phyloP scores from a whole-genome alignment of 2,888 invertebrate species.

The Acheta domesticus region DNA sequence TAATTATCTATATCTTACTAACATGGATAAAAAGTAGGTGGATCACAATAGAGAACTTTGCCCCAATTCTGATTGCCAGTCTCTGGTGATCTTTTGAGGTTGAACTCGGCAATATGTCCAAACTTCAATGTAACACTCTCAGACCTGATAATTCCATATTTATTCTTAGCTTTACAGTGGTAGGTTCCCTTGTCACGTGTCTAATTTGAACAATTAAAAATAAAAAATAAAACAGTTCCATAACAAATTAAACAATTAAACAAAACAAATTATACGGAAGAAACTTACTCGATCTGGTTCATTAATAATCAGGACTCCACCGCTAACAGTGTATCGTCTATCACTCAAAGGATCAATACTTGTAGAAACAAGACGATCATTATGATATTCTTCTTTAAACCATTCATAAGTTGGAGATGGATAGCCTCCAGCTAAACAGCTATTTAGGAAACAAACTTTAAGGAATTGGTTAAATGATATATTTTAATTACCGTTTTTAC shows the following conservation, averaged over 20 bases:
- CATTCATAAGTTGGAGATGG: slow-evolving; percentile 87
- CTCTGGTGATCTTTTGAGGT: slow-evolving; percentile 79
- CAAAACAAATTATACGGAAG: slow-evolving; percentile 28
- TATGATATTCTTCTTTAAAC: slow-evolving; percentile 83
- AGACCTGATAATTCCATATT: slow-evolving; percentile 82
- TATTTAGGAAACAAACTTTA: slow-evolving; percentile 41
- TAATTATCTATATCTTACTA: slow-evolving; percentile 31
- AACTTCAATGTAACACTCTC: slow-evolving; percentile 84
- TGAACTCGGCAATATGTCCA: slow-evolving; percentile 85
- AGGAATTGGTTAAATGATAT: too few relatives aligned
- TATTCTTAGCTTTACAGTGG: slow-evolving; percentile 88
- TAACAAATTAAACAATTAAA: not conserved
- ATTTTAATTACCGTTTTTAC: too few relatives aligned
- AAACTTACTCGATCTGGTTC: slow-evolving; percentile 64
- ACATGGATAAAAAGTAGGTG: slow-evolving; percentile 85
- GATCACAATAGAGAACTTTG: slow-evolving; percentile 87
- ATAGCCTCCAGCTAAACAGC: slow-evolving; percentile 80
- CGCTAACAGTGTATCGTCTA: slow-evolving; percentile 78
- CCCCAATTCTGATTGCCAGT: slow-evolving; percentile 90
- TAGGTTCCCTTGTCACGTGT: slow-evolving; percentile 80
- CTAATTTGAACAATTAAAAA: slow-evolving; percentile 44
- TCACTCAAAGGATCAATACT: slow-evolving; percentile 75
- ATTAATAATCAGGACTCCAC: slow-evolving; percentile 85
- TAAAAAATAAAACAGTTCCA: slow-evolving; percentile 18
- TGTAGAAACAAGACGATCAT: slow-evolving; percentile 67